Conservation (phyloP, 2,113 vertebrate species). For the Cacatua alba region DNA sequence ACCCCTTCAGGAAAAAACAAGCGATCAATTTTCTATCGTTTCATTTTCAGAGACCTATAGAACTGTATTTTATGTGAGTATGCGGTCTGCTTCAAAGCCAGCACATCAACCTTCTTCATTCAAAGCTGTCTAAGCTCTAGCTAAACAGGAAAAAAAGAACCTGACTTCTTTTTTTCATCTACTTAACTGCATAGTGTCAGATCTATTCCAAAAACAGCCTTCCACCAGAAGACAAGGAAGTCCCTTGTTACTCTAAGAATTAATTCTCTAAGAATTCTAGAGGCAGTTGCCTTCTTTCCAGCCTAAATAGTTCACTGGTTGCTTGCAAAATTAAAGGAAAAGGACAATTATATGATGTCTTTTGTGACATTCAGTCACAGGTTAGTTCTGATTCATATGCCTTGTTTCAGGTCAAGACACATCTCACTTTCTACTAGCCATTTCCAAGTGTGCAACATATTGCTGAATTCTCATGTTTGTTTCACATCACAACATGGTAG, state of each 20-base stretch:
- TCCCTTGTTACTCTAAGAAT: neutral
- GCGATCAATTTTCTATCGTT: neutral
- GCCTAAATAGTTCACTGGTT: neutral
- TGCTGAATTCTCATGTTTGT: neutral
- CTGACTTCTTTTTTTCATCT: neutral
- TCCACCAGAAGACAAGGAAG: neutral
- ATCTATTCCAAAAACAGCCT: neutral
- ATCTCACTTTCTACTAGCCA: neutral
- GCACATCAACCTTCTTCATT: neutral
- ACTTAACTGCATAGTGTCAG: neutral
- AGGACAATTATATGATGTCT: neutral
- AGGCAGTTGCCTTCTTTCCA: neutral
- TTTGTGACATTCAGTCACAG: neutral
- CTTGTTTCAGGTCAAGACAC: accelerated
- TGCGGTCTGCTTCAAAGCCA: neutral
- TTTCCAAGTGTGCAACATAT: neutral
- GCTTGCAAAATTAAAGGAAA: neutral
- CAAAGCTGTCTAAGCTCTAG: neutral
- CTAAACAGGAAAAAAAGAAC: neutral
- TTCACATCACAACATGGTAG: neutral
- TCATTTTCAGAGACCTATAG: neutral
- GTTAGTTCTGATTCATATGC: neutral
- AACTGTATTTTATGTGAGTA: neutral
- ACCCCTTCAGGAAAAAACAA: neutral
- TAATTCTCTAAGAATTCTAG: neutral